Conservation (phyloP, 2,888 invertebrate species). For the Pyralis farinalis region DNA sequence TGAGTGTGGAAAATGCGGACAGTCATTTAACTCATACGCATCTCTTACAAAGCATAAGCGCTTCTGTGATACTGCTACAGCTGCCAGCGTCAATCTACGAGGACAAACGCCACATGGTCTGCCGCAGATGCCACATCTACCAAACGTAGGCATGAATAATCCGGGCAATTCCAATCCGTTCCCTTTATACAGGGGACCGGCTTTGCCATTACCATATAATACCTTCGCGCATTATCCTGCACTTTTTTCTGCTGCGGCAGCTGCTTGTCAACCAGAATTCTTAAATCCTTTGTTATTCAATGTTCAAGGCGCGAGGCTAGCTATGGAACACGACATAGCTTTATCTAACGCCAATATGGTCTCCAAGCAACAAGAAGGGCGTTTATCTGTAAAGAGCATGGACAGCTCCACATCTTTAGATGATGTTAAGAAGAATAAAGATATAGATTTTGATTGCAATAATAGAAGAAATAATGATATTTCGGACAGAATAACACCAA, state of each 20-base stretch:
- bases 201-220: constrained; percentile 83
- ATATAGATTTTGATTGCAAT: constrained; percentile 48
- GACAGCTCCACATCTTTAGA: constrained; percentile 68
- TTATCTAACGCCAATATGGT: constrained; percentile 76
- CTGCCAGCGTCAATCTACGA: constrained; percentile 67
- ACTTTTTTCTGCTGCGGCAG: constrained; percentile 70
- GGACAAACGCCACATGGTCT: constrained; percentile 65
- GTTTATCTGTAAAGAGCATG: constrained; percentile 67
- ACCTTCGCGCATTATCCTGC: constrained; percentile 83
- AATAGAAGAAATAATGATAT: constrained; percentile 45
- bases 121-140: constrained; percentile 58
- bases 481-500: constrained; percentile 80
- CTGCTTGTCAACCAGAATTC: constrained; percentile 81
- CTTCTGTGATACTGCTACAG: constrained; percentile 93
- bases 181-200: constrained; percentile 86
- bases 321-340: constrained; percentile 74
- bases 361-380: constrained; percentile 69
- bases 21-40: constrained; percentile 94
- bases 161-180: constrained; percentile 82
- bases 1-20: constrained; percentile 96
- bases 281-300: constrained; percentile 85
- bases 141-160: constrained; percentile 68
- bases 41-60: constrained; percentile 97
- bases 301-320: constrained; percentile 72
- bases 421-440: constrained; percentile 55